These are phyloP conservation scores for Hypotaenidia okinawae DNA, from an alignment of 2,797 vertebrate genomes.

Conservation along the genomic window DNA sequence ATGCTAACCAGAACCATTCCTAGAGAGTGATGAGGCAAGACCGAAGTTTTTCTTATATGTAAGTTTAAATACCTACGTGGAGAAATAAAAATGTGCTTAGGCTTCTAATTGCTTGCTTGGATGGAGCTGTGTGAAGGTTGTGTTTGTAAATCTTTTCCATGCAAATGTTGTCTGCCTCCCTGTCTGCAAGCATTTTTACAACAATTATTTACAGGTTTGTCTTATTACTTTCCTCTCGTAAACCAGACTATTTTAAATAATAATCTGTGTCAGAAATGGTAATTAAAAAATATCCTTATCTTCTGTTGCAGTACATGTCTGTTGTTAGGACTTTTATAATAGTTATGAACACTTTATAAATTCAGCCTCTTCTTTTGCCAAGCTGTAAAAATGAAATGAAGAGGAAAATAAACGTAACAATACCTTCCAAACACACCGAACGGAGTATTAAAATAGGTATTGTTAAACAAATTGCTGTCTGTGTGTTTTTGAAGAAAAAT, in stretches of 20 bases:
- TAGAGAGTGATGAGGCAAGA: constrained; percentile 60
- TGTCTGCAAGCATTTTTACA: constrained; percentile 74
- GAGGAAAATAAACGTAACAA: constrained; percentile 46
- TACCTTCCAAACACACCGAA: background rate
- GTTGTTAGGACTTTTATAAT: constrained; percentile 56
- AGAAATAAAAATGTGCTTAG: constrained; percentile 62
- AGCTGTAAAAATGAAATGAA: constrained; percentile 60
- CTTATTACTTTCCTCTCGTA: constrained; percentile 70
- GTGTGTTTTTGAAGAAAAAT: constrained; percentile 41
- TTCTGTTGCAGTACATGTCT: constrained; percentile 61
- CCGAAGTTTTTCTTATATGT: constrained; percentile 34
- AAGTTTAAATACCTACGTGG: constrained; percentile 53
- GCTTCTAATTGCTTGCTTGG: constrained; percentile 71
- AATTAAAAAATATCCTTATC: constrained; percentile 78
- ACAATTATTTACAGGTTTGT: constrained; percentile 73
- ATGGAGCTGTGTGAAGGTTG: constrained; percentile 51
- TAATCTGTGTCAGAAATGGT: constrained; percentile 73
- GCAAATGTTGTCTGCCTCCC: constrained; percentile 64
- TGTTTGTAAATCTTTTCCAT: constrained; percentile 63
- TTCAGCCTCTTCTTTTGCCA: constrained; percentile 60
- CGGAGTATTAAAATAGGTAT: constrained; percentile 9
- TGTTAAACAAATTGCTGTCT: constrained; percentile 60
- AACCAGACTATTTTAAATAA: constrained; percentile 73
- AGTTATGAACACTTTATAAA: constrained; percentile 67
- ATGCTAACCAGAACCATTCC: constrained; percentile 50